phyloP scores from a whole-genome alignment of 2,113 vertebrate genomes.

The Pagrus major region DNA sequence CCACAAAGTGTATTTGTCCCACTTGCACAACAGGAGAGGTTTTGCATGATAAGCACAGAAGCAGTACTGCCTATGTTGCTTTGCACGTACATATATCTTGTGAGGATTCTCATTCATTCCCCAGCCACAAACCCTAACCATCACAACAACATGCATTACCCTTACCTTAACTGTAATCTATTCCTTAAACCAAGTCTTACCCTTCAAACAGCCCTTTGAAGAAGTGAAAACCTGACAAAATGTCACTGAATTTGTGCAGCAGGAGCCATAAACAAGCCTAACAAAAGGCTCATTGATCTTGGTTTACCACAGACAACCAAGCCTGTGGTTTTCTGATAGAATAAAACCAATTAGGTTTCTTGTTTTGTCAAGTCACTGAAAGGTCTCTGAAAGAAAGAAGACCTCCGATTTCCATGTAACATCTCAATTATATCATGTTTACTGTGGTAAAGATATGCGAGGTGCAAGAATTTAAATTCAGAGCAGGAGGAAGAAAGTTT shows the following conservation, averaged over 20 bases:
- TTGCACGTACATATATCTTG: not conserved
- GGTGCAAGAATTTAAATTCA: slow-evolving; percentile 11
- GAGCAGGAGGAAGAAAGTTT: not conserved
- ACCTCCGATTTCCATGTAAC: slow-evolving; percentile 8
- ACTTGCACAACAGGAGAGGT: not conserved
- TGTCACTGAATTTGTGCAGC: not conserved
- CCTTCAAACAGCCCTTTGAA: not conserved
- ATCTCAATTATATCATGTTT: not conserved
- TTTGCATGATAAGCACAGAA: not conserved
- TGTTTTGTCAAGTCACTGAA: not conserved
- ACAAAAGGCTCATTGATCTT: not conserved
- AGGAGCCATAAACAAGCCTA: not conserved
- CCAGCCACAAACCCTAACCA: not conserved
- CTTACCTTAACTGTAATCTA: not conserved
- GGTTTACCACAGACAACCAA: not conserved
- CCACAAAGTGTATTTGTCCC: not conserved
- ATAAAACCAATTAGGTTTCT: slow-evolving; percentile 6
- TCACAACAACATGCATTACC: not conserved
- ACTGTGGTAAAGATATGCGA: not conserved
- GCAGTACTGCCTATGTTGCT: not conserved
- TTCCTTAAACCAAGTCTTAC: not conserved
- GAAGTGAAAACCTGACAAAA: not conserved
- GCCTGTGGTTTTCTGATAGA: not conserved
- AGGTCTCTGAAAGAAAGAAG: not conserved
- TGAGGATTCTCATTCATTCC: not conserved